Conservation (phyloP, 2,888 invertebrate genomes). For the Pterostichus niger region DNA sequence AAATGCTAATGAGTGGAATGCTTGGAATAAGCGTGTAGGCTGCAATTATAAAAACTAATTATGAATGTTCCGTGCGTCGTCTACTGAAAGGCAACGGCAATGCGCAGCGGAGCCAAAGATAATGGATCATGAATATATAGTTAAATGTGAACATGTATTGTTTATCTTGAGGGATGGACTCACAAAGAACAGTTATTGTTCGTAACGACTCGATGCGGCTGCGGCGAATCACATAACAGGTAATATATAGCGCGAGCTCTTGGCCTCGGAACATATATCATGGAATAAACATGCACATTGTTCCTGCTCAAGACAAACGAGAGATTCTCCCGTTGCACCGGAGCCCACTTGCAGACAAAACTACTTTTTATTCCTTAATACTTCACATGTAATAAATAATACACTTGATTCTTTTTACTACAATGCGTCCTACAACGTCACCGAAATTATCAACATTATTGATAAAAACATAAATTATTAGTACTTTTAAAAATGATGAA, state of each 20-base stretch:
- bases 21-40: constrained; percentile 32
- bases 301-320: background rate
- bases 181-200: constrained; percentile 38
- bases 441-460: too few relatives aligned
- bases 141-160: constrained; percentile 7
- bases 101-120: too few relatives aligned
- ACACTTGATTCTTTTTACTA: too few relatives aligned
- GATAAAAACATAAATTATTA: too few relatives aligned
- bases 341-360: too few relatives aligned
- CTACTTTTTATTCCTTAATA: too few relatives aligned
- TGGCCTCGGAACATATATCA: constrained; percentile 30
- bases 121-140: too few relatives aligned
- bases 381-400: too few relatives aligned
- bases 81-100: background rate
- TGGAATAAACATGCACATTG: constrained; percentile 2
- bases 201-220: constrained; percentile 3
- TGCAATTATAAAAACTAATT: constrained; percentile 48
- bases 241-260: constrained; percentile 34
- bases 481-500: too few relatives aligned
- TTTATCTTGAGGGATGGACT: constrained; percentile 9
- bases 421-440: too few relatives aligned
- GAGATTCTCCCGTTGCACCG: too few relatives aligned
- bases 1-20: constrained; percentile 25
- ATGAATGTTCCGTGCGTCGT: constrained; percentile 37
- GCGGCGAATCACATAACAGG: constrained; percentile 33